These are phyloP conservation scores for Meloe dianella DNA, from an alignment of 2,888 invertebrate genomes.

Conservation along the genomic window DNA sequence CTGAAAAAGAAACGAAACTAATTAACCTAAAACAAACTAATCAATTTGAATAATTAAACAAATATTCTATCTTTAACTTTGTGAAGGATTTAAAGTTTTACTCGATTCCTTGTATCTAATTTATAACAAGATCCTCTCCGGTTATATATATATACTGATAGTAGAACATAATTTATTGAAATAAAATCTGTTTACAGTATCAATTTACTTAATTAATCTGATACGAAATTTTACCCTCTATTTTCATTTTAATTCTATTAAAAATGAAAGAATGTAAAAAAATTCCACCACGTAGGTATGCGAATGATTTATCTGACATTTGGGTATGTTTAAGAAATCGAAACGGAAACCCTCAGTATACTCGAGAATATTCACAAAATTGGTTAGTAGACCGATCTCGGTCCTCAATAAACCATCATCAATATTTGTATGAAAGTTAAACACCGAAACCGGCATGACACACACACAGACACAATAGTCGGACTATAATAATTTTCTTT, in stretches of 20 bases:
- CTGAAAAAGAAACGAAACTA: constrained; percentile 15
- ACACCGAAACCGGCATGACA: no score
- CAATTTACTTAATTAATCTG: not conserved
- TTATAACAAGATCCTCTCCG: not conserved
- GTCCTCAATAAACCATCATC: no score
- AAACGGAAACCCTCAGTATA: no score
- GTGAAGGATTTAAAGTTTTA: no score
- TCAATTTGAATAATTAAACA: constrained; percentile 9
- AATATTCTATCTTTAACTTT: not conserved
- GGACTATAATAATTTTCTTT: no score
- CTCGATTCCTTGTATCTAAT: not conserved
- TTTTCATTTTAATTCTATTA: not conserved
- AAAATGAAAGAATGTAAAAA: not conserved
- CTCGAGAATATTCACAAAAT: no score
- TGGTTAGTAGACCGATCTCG: no score
- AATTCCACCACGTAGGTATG: not conserved
- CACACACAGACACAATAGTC: no score
- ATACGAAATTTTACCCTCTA: not conserved
- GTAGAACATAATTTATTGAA: not conserved
- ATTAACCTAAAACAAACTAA: not conserved
- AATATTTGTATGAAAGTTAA: no score
- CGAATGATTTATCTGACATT: not conserved
- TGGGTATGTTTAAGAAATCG: no score
- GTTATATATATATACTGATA: not conserved
- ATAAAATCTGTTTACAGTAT: not conserved